Conservation (phyloP, 64 coral and sea anemone species). For the Astreopora myriophthalma region DNA sequence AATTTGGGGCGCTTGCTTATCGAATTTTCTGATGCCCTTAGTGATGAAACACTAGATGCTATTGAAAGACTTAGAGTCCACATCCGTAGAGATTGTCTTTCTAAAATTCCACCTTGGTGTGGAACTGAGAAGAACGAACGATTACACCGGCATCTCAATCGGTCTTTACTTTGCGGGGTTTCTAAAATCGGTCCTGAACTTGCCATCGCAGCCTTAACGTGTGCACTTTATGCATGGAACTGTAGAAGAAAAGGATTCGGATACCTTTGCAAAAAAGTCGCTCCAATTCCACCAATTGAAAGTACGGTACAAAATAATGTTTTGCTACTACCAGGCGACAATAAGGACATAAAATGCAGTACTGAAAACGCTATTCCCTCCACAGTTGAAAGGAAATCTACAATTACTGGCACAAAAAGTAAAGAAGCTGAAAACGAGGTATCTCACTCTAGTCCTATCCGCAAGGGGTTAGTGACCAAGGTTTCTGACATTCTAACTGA, state of each 20-base stretch:
- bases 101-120: constrained; percentile 9
- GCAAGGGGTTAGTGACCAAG: neutral
- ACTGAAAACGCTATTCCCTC: too few relatives aligned
- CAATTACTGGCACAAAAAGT: too few relatives aligned
- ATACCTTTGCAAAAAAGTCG: neutral
- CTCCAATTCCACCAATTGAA: neutral
- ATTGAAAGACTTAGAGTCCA: too few relatives aligned
- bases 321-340: too few relatives aligned
- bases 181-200: constrained; percentile 82
- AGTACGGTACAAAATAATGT: neutral
- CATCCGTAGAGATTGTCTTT: constrained; percentile 2
- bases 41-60: too few relatives aligned
- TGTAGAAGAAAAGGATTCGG: constrained; percentile 46
- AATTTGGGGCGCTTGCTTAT: constrained; percentile 78
- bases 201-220: constrained; percentile 79
- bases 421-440: too few relatives aligned
- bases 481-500: neutral
- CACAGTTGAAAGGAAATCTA: too few relatives aligned
- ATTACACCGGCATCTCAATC: constrained; percentile 38
- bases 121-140: constrained; percentile 55
- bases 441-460: neutral
- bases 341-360: too few relatives aligned
- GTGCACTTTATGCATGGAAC: constrained; percentile 91
- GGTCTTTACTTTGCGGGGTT: constrained; percentile 65
- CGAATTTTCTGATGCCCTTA: too few relatives aligned